Percentiles rank a stretch among this genome's conserved stretches.
phyloP scores from a whole-genome alignment of 2,888 invertebrate genomes.

The Sialis fuliginosa region DNA sequence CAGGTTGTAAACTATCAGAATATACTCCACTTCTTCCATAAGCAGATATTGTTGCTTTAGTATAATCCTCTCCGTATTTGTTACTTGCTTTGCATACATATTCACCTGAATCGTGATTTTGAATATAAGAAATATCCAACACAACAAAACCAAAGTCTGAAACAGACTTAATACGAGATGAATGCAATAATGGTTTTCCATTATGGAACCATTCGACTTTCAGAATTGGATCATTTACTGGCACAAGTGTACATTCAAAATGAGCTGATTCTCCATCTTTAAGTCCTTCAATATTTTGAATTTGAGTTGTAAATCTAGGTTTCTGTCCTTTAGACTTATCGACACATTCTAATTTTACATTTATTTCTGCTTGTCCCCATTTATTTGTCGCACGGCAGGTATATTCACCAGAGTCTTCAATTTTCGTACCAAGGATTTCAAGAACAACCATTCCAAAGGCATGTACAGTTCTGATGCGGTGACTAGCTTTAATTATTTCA shows the following conservation, averaged over 20 bases:
- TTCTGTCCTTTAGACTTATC: constrained; percentile 74
- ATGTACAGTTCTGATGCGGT: constrained; percentile 81
- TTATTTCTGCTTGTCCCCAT: constrained; percentile 77
- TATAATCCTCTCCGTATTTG: constrained; percentile 79
- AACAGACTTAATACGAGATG: constrained; percentile 80
- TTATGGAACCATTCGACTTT: constrained; percentile 96
- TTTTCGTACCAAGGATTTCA: constrained; percentile 87
- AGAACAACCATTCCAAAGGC: constrained; percentile 96
- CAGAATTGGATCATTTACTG: constrained; percentile 85
- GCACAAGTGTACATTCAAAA: constrained; percentile 87
- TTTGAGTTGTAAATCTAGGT: constrained; percentile 76
- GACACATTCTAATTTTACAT: constrained; percentile 63
- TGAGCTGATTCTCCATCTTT: constrained; percentile 89
- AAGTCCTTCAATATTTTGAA: constrained; percentile 63
- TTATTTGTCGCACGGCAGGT: constrained; percentile 78
- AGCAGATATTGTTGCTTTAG: constrained; percentile 68
- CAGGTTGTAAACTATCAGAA: constrained; percentile 77
- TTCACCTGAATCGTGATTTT: constrained; percentile 84
- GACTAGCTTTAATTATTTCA: constrained; percentile 71
- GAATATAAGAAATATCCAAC: constrained; percentile 85
- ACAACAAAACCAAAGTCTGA: constrained; percentile 92
- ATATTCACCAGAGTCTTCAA: constrained; percentile 80
- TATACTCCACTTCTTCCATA: constrained; percentile 74
- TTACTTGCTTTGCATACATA: constrained; percentile 85
- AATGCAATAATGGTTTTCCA: constrained; percentile 73